phyloP scores from a whole-genome alignment of 2,888 invertebrate genomes.

The Rhamphomyia laevipes region DNA sequence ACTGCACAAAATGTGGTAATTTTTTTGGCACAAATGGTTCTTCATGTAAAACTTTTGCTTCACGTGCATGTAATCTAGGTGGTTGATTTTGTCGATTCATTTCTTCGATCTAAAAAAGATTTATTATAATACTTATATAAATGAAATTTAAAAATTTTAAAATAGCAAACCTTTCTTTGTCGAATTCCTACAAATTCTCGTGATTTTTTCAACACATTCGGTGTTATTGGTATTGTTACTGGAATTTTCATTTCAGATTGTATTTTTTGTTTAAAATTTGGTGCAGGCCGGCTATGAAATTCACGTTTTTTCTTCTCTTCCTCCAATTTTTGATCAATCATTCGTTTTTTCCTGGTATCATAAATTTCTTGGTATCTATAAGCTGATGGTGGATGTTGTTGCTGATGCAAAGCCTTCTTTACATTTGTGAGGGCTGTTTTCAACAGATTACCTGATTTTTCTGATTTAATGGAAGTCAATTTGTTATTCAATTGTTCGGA shows the following conservation, averaged over 20 bases:
- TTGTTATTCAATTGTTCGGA: not conserved
- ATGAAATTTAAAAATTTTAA: not conserved
- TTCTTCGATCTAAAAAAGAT: conserved; percentile 20
- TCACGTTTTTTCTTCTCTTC: conserved; percentile 29
- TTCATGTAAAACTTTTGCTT: conserved; percentile 18
- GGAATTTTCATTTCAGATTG: not conserved
- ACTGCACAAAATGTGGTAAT: conserved; percentile 12
- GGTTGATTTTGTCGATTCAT: conserved; percentile 17
- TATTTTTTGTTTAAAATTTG: conserved; percentile 25
- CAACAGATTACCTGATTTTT: not conserved
- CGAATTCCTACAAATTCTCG: conserved; percentile 17
- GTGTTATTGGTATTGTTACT: conserved; percentile 26
- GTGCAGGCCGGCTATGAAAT: conserved; percentile 31
- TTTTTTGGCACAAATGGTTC: conserved; percentile 25
- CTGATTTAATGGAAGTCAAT: conserved; percentile 1
- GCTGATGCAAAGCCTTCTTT: conserved; percentile 4
- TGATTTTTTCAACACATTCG: conserved; percentile 27
- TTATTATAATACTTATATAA: not conserved
- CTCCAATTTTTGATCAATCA: conserved; percentile 19
- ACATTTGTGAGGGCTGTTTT: too few species aligned
- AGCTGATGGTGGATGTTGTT: conserved; percentile 20
- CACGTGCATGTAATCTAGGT: conserved; percentile 16
- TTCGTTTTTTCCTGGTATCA: conserved; percentile 22
- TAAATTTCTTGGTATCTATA: conserved; percentile 28
- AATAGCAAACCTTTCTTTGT: conserved; percentile 18